Evolutionary conservation across 64 coral and sea anemone species (phyloP).

Genomic region (Dendronephthya gigantea): DNA sequence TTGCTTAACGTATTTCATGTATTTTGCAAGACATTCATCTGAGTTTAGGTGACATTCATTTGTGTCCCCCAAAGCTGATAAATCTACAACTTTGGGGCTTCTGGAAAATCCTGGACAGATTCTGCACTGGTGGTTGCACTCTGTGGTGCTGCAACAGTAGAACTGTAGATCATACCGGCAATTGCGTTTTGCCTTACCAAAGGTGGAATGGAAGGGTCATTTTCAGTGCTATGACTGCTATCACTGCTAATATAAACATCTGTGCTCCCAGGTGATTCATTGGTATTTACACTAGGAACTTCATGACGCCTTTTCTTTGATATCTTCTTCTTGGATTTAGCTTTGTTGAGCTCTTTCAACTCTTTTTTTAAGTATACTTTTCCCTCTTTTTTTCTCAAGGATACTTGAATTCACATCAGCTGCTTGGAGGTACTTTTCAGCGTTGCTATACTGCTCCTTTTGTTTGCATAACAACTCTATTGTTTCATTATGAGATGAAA

Average conservation of each 20-base stretch:
- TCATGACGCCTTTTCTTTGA: background rate
- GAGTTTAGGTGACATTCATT: background rate
- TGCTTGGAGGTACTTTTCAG: conserved; percentile 14
- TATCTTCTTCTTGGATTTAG: background rate
- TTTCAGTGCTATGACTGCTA: background rate
- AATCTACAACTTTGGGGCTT: background rate
- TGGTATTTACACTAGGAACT: too few relatives aligned
- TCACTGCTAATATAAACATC: too few relatives aligned
- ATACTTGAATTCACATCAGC: conserved; percentile 20
- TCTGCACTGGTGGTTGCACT: background rate
- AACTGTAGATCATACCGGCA: background rate
- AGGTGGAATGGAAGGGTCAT: background rate
- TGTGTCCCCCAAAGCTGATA: background rate
- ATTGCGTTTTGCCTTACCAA: background rate
- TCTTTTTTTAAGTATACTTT: background rate
- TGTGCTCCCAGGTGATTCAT: background rate
- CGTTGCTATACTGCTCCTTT: conserved; percentile 7
- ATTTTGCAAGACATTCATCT: background rate
- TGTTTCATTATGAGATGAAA: conserved; percentile 16
- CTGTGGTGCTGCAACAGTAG: background rate
- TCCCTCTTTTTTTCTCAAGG: background rate
- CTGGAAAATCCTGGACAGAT: too few relatives aligned
- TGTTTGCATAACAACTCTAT: conserved; percentile 1
- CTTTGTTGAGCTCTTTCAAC: background rate
- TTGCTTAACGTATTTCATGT: background rate